Conservation (phyloP, 2,888 invertebrate species). For the Philhelius pedissequus region DNA sequence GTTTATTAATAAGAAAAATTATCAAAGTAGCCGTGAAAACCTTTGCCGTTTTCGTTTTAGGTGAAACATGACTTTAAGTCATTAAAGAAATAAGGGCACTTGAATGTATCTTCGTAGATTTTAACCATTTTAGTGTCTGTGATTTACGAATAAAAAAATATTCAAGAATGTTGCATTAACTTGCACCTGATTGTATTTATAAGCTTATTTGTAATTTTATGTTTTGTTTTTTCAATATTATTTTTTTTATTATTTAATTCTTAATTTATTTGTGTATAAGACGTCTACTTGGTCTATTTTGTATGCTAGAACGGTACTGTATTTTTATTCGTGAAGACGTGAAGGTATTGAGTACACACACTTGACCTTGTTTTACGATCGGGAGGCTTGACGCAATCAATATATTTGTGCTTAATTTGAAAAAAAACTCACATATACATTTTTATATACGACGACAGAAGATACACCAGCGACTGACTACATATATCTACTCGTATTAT, state of each 20-base stretch:
- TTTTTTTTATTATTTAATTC: constrained; percentile 23
- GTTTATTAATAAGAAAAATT: too few relatives aligned
- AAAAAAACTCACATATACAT: constrained; percentile 20
- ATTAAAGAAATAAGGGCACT: too few relatives aligned
- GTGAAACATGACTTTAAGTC: too few relatives aligned
- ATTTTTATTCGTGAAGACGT: constrained; percentile 59
- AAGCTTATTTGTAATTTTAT: too few relatives aligned
- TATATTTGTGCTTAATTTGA: constrained; percentile 55
- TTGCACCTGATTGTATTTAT: not conserved
- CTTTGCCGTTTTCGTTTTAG: too few relatives aligned
- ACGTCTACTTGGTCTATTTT: constrained; percentile 54
- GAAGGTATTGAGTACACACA: constrained; percentile 62
- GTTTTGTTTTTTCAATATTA: not conserved
- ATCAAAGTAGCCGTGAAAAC: too few relatives aligned
- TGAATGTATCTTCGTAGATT: too few relatives aligned
- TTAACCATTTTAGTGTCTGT: too few relatives aligned
- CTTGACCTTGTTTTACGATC: constrained; percentile 61
- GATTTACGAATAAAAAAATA: too few relatives aligned
- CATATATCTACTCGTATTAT: too few relatives aligned
- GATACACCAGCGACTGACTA: not conserved
- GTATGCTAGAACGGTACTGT: constrained; percentile 57
- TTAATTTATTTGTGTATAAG: constrained; percentile 40
- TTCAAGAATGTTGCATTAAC: not conserved
- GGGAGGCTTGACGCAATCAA: constrained; percentile 62
- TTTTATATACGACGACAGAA: not conserved